Evolutionary conservation across 2,888 invertebrate genomes (phyloP), one percentile per base, ranked within the genome.

Genomic region (Dryadula phaetusa): DNA sequence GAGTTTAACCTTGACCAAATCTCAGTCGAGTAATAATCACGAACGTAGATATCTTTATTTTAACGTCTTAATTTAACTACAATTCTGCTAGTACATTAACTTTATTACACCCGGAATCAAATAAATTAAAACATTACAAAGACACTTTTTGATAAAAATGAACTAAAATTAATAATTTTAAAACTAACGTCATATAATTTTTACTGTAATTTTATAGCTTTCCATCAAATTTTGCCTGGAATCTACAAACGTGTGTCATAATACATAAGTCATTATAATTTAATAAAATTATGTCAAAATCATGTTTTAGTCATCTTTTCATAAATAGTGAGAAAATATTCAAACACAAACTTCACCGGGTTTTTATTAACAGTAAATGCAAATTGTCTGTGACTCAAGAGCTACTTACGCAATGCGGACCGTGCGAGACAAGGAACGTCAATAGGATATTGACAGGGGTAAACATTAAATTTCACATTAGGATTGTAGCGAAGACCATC

Each of bases 391-490:
- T 62, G 34, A 62, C 22, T 40, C 56, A 56, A 56, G n/a, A 56
- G 10, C 12, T 32, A 94, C 94, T 94, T 89, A 96, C 96, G 96
- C 64, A 95, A 88, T 34, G 94, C 90, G 5, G 95, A 92, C 72
- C 97, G 93, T 75, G 95, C 95, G 3, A 93, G 93, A 80, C 98
- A 98, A 71, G 95, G 92, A 6, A 97, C 95, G 75, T 97, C 97
- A 70, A 95, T 95, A 60, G 97, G 97, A 85, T 97, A 98, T 77
- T 96, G 95, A 80, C 98, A 98, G 2, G 97, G 97, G 80, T 95
- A 97, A 18, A 94, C 94, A 67, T 94, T 94, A 76, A 94, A 92
- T 22, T 94, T 94, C 2, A 93, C 90, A 56, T 95, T 94, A 5
- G 96, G 94, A 80, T 97, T 96, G 88, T 95, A 97, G 0, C 96